Conservation (phyloP, 2,797 vertebrate genomes). For the Cuculus canorus region DNA sequence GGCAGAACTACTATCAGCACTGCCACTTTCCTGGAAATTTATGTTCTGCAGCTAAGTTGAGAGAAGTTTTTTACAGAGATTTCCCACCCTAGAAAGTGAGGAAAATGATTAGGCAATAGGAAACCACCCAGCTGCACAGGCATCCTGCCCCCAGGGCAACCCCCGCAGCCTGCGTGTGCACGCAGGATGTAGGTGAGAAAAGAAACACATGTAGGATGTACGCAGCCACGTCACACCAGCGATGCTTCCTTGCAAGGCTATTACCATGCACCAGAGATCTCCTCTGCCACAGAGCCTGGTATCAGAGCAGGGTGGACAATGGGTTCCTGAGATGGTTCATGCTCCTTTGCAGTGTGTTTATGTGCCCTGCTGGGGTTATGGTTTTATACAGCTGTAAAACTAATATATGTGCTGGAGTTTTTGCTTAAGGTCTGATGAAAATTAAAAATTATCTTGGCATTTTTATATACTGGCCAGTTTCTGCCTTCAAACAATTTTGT, state of each 20-base stretch:
- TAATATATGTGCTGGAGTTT: neutral
- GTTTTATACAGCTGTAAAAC: neutral
- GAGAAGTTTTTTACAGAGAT: neutral
- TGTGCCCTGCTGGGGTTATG: neutral
- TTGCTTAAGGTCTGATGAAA: neutral
- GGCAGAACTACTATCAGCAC: neutral
- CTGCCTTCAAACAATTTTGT: neutral
- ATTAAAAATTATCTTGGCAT: neutral
- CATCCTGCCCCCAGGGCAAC: neutral
- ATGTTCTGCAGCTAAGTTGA: neutral
- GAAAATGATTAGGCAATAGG: neutral
- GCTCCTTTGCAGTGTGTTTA: accelerated
- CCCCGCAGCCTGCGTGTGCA: accelerated
- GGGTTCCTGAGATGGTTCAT: neutral
- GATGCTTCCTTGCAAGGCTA: accelerated
- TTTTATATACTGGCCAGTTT: neutral
- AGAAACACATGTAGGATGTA: accelerated
- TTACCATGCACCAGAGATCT: accelerated
- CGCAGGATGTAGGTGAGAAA: neutral
- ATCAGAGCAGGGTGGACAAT: neutral
- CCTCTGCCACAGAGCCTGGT: accelerated
- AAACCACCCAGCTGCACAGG: accelerated
- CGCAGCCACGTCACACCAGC: accelerated
- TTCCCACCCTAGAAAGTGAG: neutral
- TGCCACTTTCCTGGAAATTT: neutral